A percentile compares a stretch with the other conserved stretches of the same genome.
These are phyloP conservation scores for Drosophila monieri DNA, from an alignment of 2,888 invertebrate genomes.

Conservation along the genomic window DNA sequence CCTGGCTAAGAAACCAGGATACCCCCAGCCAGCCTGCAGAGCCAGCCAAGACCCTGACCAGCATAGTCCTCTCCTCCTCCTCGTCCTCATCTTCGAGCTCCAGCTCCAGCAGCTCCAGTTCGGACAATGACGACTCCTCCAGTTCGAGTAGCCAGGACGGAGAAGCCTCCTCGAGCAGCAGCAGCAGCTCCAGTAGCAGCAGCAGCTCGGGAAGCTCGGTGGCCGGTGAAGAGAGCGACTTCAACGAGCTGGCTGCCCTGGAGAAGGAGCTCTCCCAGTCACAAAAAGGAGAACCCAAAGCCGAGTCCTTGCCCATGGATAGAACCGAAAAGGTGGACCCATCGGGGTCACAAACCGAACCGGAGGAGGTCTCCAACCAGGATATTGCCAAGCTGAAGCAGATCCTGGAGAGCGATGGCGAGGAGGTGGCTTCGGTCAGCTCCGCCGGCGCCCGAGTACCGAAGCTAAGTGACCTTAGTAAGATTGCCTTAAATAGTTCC, in stretches of 20 bases:
- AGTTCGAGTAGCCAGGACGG: slow-evolving; percentile 24
- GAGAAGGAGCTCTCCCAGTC: slow-evolving; percentile 75
- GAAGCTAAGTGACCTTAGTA: slow-evolving; percentile 84
- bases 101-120: slow-evolving; percentile 48
- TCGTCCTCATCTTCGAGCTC: slow-evolving; percentile 50
- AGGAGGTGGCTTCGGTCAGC: slow-evolving; percentile 28
- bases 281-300: slow-evolving; percentile 8
- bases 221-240: slow-evolving; percentile 62
- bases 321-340: not conserved
- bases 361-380: slow-evolving; percentile 45
- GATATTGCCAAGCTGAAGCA: slow-evolving; percentile 80
- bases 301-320: slow-evolving; percentile 5
- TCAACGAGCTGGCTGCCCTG: slow-evolving; percentile 77
- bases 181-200: slow-evolving; percentile 20
- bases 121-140: slow-evolving; percentile 37
- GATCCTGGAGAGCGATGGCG: slow-evolving; percentile 77
- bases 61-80: slow-evolving; percentile 21
- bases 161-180: slow-evolving; percentile 25
- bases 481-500: slow-evolving; percentile 84
- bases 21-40: not conserved
- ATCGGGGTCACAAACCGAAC: not conserved
- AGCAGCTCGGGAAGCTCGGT: slow-evolving; percentile 14
- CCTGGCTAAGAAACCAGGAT: slow-evolving; percentile 52
- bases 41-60: not conserved
- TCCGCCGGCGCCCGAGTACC: slow-evolving; percentile 67